Evolutionary conservation across 2,888 invertebrate genomes (phyloP).

Genomic region (Colostygia pectinataria): DNA sequence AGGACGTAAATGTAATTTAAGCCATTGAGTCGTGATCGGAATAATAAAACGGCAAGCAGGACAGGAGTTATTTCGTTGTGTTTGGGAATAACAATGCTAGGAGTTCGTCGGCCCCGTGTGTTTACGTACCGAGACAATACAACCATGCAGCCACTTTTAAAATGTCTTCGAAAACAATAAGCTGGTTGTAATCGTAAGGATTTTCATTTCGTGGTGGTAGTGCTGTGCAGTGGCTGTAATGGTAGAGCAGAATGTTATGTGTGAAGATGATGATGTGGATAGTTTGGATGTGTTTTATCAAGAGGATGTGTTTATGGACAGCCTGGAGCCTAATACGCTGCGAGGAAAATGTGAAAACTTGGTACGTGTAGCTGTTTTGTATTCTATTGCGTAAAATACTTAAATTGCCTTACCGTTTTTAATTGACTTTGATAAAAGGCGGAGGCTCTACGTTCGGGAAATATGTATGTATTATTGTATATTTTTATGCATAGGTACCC

Average conservation of each 20-base stretch:
- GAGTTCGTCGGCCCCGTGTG: slow-evolving; percentile 74
- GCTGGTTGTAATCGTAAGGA: slow-evolving; percentile 27
- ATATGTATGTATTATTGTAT: too few species aligned
- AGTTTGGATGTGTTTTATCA: slow-evolving; percentile 69
- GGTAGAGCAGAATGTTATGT: slow-evolving; percentile 68
- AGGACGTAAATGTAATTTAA: slow-evolving; percentile 61
- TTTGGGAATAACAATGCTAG: slow-evolving; percentile 75
- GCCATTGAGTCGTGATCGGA: slow-evolving; percentile 65
- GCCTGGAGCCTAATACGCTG: slow-evolving; percentile 62
- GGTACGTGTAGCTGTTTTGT: slow-evolving; percentile 46
- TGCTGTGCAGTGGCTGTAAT: slow-evolving; percentile 48
- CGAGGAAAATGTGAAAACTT: slow-evolving; percentile 57
- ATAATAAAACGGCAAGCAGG: slow-evolving; percentile 56
- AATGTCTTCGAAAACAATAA: slow-evolving; percentile 53
- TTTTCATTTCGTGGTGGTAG: slow-evolving; percentile 31
- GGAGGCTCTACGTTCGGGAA: too few species aligned
- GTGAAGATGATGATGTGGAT: slow-evolving; percentile 64
- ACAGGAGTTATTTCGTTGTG: slow-evolving; percentile 60
- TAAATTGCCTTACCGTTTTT: too few species aligned
- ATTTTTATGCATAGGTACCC: too few species aligned
- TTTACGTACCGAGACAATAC: slow-evolving; percentile 61
- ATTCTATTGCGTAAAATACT: too few species aligned
- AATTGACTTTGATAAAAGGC: too few species aligned
- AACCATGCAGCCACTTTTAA: slow-evolving; percentile 52
- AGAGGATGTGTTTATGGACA: slow-evolving; percentile 68